Evolutionary conservation across 1,140 invertebrate genomes (phyloP), one percentile per base, ranked within the genome.

Genomic region (Theocolax elegans): DNA sequence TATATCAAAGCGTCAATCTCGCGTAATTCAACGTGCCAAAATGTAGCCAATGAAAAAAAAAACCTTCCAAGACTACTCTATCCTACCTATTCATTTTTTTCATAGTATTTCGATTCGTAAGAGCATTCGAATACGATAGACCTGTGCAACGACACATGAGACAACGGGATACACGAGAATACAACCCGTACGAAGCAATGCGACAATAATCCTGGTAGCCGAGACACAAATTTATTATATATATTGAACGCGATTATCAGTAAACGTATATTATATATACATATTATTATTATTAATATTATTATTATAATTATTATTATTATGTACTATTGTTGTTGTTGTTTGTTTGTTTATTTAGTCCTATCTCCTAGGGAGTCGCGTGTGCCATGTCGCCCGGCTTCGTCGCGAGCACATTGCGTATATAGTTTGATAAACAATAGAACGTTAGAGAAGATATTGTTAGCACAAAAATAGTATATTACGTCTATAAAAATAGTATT

Each of bases 341-440:
- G 79, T 83, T 81, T 83, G 78, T 82, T 83, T 82, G 76, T 81
- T 48, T 83, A 80, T 74, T 83, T 82, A 81, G 83, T 80, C 82
- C 72, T 83, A 81, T 81, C 19, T 81, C 70, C 74, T 62, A 74
- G 72, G 71, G 74, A 62, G 75, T 79, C 73, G 53, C 71, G 49
- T n/a, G n/a, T 27, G 81, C 79, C 78, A 83, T 78, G 79, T 84
- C 77, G 81, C 80, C 74, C 74, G 79, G 76, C 79, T 84, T 78
- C 74, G 77, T 77, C 75, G 69, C 51, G 42, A 67, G 42, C 51
- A 40, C 23, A 49, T 62, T 54, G 66, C 46, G 63, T 60, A 58
- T 42, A n/a, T n/a, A n/a, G n/a, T n/a, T n/a, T n/a, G n/a, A n/a
- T n/a, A n/a, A n/a, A 53, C 4, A 49, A 49, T 53, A 27, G 6